These are phyloP conservation scores for Himalopsyche japonica DNA, from an alignment of 2,888 invertebrate species.

Conservation along the genomic window DNA sequence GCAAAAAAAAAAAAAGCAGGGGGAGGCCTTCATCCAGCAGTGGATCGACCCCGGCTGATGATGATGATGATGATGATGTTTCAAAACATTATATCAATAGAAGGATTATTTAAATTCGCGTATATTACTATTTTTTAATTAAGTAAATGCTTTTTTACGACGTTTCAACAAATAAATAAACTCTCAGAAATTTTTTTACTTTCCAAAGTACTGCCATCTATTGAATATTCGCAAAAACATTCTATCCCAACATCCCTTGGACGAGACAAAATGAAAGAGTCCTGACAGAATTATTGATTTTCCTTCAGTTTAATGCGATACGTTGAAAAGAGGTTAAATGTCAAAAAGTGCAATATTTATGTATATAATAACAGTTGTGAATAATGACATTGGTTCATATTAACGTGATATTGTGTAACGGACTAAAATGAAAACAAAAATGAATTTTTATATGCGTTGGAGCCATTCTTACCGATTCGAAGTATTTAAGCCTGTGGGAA, in stretches of 20 bases:
- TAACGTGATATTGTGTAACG: neutral
- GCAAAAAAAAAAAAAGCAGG: no score
- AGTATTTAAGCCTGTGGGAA: neutral
- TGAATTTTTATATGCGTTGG: neutral
- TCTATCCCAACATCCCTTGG: neutral
- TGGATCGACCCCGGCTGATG: no score
- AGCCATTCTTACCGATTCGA: neutral
- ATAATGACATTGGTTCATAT: neutral
- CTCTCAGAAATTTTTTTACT: neutral
- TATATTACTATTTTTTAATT: no score
- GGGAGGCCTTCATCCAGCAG: no score
- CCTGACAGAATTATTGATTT: slow-evolving; percentile 12
- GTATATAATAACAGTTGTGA: neutral
- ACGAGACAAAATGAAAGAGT: neutral
- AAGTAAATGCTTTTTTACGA: no score
- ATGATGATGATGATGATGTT: no score
- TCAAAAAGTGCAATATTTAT: neutral
- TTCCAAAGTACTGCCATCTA: neutral
- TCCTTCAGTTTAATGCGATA: slow-evolving; percentile 7
- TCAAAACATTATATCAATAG: no score
- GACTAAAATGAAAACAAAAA: neutral
- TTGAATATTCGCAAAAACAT: neutral
- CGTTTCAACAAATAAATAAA: no score
- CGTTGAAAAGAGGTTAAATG: slow-evolving; percentile 7
- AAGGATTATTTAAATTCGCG: no score